Evolutionary conservation across 2,113 vertebrate genomes (phyloP), one percentile per base, ranked within the genome.

Genomic region (Pollachius pollachius): DNA sequence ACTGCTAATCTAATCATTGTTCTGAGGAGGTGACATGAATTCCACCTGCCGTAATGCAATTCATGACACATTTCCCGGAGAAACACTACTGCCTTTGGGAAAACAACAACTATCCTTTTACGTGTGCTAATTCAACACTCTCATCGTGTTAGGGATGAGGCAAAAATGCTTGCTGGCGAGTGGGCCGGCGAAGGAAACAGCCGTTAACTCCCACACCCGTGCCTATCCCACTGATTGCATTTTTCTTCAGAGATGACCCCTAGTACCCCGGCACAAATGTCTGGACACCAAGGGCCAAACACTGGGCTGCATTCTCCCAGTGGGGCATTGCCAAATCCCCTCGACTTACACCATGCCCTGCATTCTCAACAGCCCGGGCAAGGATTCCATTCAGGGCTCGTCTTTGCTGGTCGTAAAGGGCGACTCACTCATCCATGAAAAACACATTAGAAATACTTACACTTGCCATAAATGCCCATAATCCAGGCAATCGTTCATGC

Each of bases 401-500:
- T 70, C 76, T 66, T 70, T 13, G 54, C 54, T 5, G 75, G 76
- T 84, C 84, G 78, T 78, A 91, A 90, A 91, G 89, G 89, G 86
- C 87, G 81, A 84, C 67, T 82, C 71, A 21, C 77, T 86, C 78
- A 84, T 80, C 85, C 54, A 72, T 88, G 82, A 83, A 90, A 91
- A 91, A 83, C 87, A 69, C 68, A 85, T 77, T 81, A 58, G 66
- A 81, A 85, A 91, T 87, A 85, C 85, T 80, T 76, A 87, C 77
- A 86, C 84, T 88, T 85, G 70, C 86, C 77, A 86, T 87, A 85
- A 90, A 87, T 84, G 80, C 80, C 85, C 66, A 82, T 85, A 85
- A 87, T 87, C 80, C 71, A 68, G 70, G 78, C 81, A 85, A 85
- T 87, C 85, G 83, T 87, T 88, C 85, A 87, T 82, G 82, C 80